phyloP scores from a whole-genome alignment of 2,888 invertebrate genomes.

The Megamerina dolium region DNA sequence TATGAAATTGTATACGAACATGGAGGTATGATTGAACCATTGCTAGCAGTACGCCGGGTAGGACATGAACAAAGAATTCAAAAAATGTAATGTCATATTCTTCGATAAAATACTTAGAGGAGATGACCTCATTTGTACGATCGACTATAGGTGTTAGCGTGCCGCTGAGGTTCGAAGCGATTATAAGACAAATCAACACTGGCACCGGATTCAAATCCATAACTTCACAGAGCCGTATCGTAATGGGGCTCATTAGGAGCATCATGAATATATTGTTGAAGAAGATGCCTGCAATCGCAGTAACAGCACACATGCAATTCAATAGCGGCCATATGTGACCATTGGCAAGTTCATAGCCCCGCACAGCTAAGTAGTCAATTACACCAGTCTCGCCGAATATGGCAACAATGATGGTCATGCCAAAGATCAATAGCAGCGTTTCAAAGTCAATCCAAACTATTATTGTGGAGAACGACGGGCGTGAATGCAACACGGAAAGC shows the following conservation, averaged over 20 bases:
- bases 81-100: neutral
- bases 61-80: constrained; percentile 11
- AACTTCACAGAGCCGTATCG: constrained; percentile 22
- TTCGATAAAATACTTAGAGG: neutral
- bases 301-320: constrained; percentile 10
- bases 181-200: constrained; percentile 19
- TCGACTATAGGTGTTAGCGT: constrained; percentile 16
- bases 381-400: constrained; percentile 21
- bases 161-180: constrained; percentile 20
- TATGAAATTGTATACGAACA: constrained; percentile 17
- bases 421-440: constrained; percentile 20
- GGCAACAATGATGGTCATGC: constrained; percentile 18
- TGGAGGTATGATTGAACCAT: constrained; percentile 19
- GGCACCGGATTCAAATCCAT: constrained; percentile 24
- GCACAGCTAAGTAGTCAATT: constrained; percentile 21
- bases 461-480: constrained; percentile 13
- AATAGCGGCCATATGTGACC: constrained; percentile 27
- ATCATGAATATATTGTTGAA: constrained; percentile 19
- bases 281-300: constrained; percentile 3
- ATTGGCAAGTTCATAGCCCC: constrained; percentile 18
- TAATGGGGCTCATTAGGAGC: constrained; percentile 20
- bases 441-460: constrained; percentile 20
- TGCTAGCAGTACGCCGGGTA: constrained; percentile 18
- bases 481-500: constrained; percentile 12
- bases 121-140: constrained; percentile 9